Evolutionary conservation across 1,140 invertebrate genomes (phyloP).

Genomic region (Drosophila oshimai): DNA sequence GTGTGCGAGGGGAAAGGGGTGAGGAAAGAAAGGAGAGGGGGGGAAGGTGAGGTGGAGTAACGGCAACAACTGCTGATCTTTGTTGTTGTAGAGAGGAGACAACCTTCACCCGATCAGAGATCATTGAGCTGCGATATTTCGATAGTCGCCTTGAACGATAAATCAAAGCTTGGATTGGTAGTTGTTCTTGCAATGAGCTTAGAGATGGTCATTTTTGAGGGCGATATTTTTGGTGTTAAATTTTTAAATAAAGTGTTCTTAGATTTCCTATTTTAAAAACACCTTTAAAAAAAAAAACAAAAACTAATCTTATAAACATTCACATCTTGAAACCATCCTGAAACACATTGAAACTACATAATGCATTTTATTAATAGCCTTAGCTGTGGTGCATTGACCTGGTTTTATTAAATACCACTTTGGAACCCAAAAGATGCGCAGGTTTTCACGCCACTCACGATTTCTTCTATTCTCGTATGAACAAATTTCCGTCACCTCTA

Average conservation of each 20-base stretch:
- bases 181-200: conserved; percentile 2
- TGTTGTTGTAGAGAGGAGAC: too few relatives aligned
- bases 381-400: background rate
- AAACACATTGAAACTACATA: too few relatives aligned
- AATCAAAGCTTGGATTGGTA: conserved; percentile 5
- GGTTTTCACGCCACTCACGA: background rate
- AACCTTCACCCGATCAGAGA: background rate
- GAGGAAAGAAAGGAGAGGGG: background rate
- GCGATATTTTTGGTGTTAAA: background rate
- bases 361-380: background rate
- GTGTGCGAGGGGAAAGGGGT: conserved; percentile 5
- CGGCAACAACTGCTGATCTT: background rate
- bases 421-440: background rate
- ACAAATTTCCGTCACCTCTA: conserved; percentile 3
- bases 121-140: background rate
- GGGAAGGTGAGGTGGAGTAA: background rate
- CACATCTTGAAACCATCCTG: too few relatives aligned
- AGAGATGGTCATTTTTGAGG: background rate
- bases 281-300: too few relatives aligned
- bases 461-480: background rate
- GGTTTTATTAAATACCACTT: background rate
- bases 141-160: background rate
- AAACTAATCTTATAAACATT: too few relatives aligned
- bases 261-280: too few relatives aligned
- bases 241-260: too few relatives aligned